Evolutionary conservation across 2,888 invertebrate genomes (phyloP), one percentile per base, ranked within the genome.

Genomic region (Gryllus longicercus): DNA sequence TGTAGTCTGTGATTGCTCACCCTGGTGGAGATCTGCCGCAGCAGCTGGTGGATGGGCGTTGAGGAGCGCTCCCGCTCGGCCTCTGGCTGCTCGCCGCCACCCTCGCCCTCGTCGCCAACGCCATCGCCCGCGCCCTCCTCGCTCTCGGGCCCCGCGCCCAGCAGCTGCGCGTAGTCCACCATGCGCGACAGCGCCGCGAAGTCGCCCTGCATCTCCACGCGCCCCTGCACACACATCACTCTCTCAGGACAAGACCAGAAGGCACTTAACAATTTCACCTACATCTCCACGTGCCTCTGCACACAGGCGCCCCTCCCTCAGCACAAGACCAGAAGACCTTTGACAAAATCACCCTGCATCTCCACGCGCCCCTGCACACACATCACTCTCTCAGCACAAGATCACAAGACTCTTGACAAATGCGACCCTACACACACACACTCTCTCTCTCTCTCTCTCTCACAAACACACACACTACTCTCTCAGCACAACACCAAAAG

Each of bases 181-280:
- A 81, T 77, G 12, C 78, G 76, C 18, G 78, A 38, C 12, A 81
- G 80, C n/a, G 85, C 83, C 11, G 79, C 78, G 80, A 83, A 85
- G 2, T 83, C 83, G 16, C 85, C 85, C 78, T 84, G 81, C 1
- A 83, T 83, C 80, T 83, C 82, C 10, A 85, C 81, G 10, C 50
- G 81, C n/a, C 85, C 84, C 81, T 85, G 74, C 38, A 16, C 74
- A 77, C 77, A 80, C 4, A 63, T 1, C n/a, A 11, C 63, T 63
- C 14, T 63, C 5, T 5, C 5, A 38, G 38, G 0, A 5, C 38
- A 3, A 5, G 5, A 5, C 38, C 38, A 5, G 5, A 38, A 5
- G 3, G 38, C 38, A 38, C 38, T 4, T 38, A 38, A 5, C 38
- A 25, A 25, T 2, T 25, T 25, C 25, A 2, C 25, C 25, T 25